Conservation (phyloP, 2,113 vertebrate species). For the Cryptomyrus ogoouensis region DNA sequence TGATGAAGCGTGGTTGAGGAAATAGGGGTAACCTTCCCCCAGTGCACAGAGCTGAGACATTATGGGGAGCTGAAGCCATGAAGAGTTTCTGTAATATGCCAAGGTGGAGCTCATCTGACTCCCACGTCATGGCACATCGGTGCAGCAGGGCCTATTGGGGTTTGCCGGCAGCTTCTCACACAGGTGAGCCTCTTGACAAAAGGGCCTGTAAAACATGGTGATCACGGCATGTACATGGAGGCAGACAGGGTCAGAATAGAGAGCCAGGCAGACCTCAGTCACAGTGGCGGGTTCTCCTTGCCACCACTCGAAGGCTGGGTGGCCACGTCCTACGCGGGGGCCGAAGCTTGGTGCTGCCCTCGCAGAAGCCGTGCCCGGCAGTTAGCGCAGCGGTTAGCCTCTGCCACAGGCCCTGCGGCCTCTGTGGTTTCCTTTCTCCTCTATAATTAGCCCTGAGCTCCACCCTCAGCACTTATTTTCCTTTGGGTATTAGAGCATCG, state of each 20-base stretch:
- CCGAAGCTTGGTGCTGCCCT: slow-evolving; percentile 13
- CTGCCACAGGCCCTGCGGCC: slow-evolving; percentile 38
- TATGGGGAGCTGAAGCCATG: neutral
- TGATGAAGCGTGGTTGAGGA: neutral
- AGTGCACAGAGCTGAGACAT: neutral
- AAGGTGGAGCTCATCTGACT: neutral
- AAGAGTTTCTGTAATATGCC: neutral
- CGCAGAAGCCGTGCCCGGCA: slow-evolving; percentile 5
- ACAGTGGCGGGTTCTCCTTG: neutral
- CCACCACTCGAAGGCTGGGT: neutral
- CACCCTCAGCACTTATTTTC: slow-evolving; percentile 45
- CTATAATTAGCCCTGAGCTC: slow-evolving; percentile 50
- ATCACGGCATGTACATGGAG: neutral
- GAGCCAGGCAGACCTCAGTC: neutral
- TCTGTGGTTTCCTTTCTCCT: slow-evolving; percentile 48
- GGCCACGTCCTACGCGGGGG: neutral
- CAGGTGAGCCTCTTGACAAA: neutral
- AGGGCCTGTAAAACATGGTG: neutral
- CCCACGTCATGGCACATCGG: neutral
- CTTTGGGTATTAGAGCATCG: slow-evolving; percentile 48
- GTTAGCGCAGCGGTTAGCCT: slow-evolving; percentile 21
- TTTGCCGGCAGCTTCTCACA: neutral
- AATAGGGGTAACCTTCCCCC: neutral
- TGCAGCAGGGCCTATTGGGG: neutral
- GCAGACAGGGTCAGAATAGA: neutral